Base-by-base conservation (phyloP, 2,888 invertebrate genomes). In the Drosophila limbata region DNA sequence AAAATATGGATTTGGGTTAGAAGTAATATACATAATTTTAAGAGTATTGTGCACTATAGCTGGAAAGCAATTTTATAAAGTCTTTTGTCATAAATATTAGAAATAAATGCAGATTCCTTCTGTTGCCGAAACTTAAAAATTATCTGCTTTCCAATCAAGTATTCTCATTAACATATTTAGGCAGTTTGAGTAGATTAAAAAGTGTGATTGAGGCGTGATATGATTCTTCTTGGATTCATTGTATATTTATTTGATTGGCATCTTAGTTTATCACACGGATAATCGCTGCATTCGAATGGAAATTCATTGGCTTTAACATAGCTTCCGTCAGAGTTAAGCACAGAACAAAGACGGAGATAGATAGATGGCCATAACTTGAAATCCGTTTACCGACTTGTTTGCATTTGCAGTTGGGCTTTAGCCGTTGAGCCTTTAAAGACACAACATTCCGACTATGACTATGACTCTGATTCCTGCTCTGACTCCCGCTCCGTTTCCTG, bases 341-440 rank as follows among this genome's bases (percentile, higher is more conserved):
- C 5, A 48, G 9, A 33, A 17, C 5, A 19, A 13, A 13, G 33
- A 2, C 17, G 17, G 6, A 11, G 13, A 48, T 17, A 11, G 48
- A 2, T 31, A n/a, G 25, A 19, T 51, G 51, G 28, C 21, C 59
- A 33, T 13, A 47, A 19, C 10, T 37, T 44, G 33, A 52, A 40
- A 48, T 52, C 40, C 48, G 45, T 61, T 60, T 28, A 56, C 69
- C 11, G 33, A 31, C 53, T 66, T 64, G 67, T 73, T 81, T 76
- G 76, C 73, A 72, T 72, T 83, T 57, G 60, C 74, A 63, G 55
- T 62, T 71, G 61, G 69, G 63, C 73, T 72, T 65, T 69, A 52
- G 61, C 69, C n/a, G 31, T 4, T 57, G 28, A 57, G 59, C 59
- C 60, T 66, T 74, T 70, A 69, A 52, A 73, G 53, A 50, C 45